These are phyloP conservation scores for Philopedon plagiatum DNA, from an alignment of 2,888 invertebrate species.

Conservation along the genomic window DNA sequence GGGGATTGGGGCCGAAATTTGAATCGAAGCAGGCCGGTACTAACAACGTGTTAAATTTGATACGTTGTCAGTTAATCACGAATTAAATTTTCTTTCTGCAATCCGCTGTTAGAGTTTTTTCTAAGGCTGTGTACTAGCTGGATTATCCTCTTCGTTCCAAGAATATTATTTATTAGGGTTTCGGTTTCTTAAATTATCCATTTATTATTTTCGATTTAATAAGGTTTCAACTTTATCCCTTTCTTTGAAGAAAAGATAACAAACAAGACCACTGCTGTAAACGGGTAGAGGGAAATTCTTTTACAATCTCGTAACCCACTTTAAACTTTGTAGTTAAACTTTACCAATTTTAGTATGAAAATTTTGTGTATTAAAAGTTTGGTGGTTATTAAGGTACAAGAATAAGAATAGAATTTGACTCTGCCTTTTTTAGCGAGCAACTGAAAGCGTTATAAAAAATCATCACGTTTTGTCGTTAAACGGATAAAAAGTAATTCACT, in stretches of 20 bases:
- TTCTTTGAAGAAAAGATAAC: conserved; percentile 14
- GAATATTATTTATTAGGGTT: too few relatives aligned
- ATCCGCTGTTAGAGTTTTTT: too few relatives aligned
- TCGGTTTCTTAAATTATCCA: too few relatives aligned
- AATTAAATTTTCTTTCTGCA: too few relatives aligned
- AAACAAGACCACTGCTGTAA: conserved; percentile 25
- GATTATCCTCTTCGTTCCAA: too few relatives aligned
- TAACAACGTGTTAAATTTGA: too few relatives aligned
- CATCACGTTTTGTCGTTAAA: background rate
- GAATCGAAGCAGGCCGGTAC: too few relatives aligned
- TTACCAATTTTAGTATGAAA: conserved; percentile 50
- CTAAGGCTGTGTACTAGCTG: too few relatives aligned
- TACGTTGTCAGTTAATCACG: too few relatives aligned
- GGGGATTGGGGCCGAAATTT: too few relatives aligned
- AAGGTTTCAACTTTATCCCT: background rate
- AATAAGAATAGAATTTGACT: conserved; percentile 40
- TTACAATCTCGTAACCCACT: conserved; percentile 41
- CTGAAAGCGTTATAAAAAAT: conserved; percentile 35
- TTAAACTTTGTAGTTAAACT: conserved; percentile 39
- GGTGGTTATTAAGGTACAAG: conserved; percentile 41
- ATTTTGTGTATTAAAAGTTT: conserved; percentile 47
- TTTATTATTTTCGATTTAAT: background rate
- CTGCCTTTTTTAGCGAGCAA: conserved; percentile 16
- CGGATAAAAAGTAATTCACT: too few relatives aligned
- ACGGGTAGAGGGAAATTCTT: conserved; percentile 21